A percentile compares a stretch with the other conserved stretches of the same genome.
Evolutionary conservation across 92 coral and sea anemone genomes (phyloP).

Genomic region (Zoanthus sansibaricus): DNA sequence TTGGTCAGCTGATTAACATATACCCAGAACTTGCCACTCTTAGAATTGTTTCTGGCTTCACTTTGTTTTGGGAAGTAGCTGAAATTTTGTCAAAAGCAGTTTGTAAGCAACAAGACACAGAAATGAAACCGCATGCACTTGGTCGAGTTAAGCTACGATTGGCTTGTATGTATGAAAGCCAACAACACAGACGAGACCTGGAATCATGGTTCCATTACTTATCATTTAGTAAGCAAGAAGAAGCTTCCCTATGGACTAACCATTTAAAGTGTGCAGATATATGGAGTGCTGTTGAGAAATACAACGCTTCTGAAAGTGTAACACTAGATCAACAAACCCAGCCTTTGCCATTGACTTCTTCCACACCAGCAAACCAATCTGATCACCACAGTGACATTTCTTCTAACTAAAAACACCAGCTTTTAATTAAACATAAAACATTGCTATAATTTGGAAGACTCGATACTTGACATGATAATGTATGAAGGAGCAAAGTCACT

Average conservation of each 20-base stretch:
- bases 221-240: slow-evolving; percentile 6
- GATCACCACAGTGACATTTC: not conserved
- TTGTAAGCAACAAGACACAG: slow-evolving; percentile 13
- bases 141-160: slow-evolving; percentile 33
- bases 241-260: slow-evolving; percentile 21
- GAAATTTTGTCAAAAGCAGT: slow-evolving; percentile 4
- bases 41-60: slow-evolving; percentile 14
- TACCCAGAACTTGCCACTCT: slow-evolving; percentile 16
- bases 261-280: slow-evolving; percentile 18
- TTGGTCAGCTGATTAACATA: slow-evolving; percentile 13
- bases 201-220: slow-evolving; percentile 27
- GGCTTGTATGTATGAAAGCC: slow-evolving; percentile 17
- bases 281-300: slow-evolving; percentile 13
- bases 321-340: slow-evolving; percentile 1
- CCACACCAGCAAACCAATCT: slow-evolving; percentile 9
- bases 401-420: not conserved
- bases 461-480: slow-evolving; percentile 26
- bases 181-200: slow-evolving; percentile 18
- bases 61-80: slow-evolving; percentile 12
- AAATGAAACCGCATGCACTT: slow-evolving; percentile 22
- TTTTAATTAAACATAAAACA: too few relatives aligned
- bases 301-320: not conserved
- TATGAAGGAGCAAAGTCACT: not conserved
- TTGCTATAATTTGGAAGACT: not conserved
- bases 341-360: slow-evolving; percentile 10